Evolutionary conservation across 2,797 vertebrate genomes (phyloP).

Genomic region (Rhinichthys osculus): DNA sequence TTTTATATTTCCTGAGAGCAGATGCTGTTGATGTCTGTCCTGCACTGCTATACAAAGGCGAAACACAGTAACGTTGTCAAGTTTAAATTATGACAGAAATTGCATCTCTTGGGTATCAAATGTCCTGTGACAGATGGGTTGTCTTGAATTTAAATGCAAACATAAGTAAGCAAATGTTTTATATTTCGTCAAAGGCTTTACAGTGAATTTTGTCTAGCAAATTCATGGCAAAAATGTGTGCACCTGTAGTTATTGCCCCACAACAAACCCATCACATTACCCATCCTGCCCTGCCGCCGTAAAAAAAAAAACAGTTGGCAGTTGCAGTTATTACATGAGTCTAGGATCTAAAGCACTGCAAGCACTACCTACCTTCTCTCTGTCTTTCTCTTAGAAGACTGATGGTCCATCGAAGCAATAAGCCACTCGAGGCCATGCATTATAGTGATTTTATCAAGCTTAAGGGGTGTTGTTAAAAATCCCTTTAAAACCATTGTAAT

Average conservation of each 20-base stretch:
- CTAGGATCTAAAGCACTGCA: background rate
- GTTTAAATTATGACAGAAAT: background rate
- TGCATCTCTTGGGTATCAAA: background rate
- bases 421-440: background rate
- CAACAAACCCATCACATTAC: background rate
- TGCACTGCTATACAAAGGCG: background rate
- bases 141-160: background rate
- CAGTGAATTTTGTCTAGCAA: background rate
- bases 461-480: background rate
- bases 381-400: background rate
- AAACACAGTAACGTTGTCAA: background rate
- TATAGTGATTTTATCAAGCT: slow-evolving; percentile 5
- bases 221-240: background rate
- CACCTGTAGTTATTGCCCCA: background rate
- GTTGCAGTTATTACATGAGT: background rate
- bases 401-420: background rate
- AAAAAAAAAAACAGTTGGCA: background rate
- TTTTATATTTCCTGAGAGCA: background rate
- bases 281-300: background rate
- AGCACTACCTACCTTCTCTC: background rate
- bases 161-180: background rate
- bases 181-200: background rate
- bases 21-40: background rate
- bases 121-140: background rate
- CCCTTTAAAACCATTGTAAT: background rate